Conservation (phyloP, 2,797 vertebrate genomes). For the Champsocephalus gunnari region DNA sequence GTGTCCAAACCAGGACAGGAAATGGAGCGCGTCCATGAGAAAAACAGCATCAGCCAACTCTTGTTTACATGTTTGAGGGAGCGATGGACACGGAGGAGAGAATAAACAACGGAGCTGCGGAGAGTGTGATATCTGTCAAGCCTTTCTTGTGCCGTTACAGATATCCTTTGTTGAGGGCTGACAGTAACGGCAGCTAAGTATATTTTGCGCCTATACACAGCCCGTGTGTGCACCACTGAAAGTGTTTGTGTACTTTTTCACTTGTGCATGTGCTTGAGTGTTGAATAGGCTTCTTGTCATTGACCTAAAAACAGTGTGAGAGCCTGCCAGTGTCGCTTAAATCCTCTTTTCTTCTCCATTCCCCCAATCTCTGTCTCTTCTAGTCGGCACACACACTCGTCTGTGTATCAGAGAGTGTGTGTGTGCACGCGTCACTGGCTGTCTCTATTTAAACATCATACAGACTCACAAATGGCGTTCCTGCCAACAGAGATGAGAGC, state of each 20-base stretch:
- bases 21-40: slow-evolving; percentile 39
- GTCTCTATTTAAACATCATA: slow-evolving; percentile 81
- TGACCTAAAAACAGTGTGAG: slow-evolving; percentile 81
- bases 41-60: slow-evolving; percentile 38
- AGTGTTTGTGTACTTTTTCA: slow-evolving; percentile 46
- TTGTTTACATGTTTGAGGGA: slow-evolving; percentile 30
- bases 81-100: background rate
- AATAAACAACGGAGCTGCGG: slow-evolving; percentile 27
- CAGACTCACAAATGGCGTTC: slow-evolving; percentile 77
- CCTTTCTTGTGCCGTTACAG: slow-evolving; percentile 44
- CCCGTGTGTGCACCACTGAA: slow-evolving; percentile 19
- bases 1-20: slow-evolving; percentile 49
- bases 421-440: slow-evolving; percentile 42
- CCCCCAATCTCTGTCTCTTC: slow-evolving; percentile 70
- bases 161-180: slow-evolving; percentile 49
- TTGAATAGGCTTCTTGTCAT: slow-evolving; percentile 79
- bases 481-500: slow-evolving; percentile 77
- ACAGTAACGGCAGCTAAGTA: slow-evolving; percentile 64
- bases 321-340: slow-evolving; percentile 78
- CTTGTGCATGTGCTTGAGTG: slow-evolving; percentile 56
- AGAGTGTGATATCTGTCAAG: slow-evolving; percentile 46
- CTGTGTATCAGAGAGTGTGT: slow-evolving; percentile 9
- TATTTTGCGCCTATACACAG: slow-evolving; percentile 45
- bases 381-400: slow-evolving; percentile 37
- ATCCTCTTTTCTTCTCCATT: slow-evolving; percentile 79